Base-by-base conservation (phyloP, 30 jellyfish, hydroid and myxozoan genomes). In the Nemopilema nomurai region DNA sequence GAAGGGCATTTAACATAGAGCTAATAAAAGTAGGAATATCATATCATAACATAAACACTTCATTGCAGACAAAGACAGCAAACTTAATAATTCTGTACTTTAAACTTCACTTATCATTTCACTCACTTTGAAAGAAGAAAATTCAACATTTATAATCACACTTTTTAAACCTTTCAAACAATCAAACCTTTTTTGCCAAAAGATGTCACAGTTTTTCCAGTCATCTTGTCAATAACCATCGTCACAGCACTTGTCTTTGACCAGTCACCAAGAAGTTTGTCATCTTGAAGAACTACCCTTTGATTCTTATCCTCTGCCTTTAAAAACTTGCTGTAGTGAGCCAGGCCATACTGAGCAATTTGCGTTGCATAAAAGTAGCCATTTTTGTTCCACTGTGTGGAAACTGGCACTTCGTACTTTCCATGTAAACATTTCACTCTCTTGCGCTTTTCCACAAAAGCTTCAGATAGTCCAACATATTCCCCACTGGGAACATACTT, bases 261-360 rank as follows among this genome's bases (percentile, higher is more conserved):
- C 66, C 75, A 71, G 26, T 16, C 20, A 30, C 30, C 71, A 0
- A 52, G 22, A 23, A 4, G 21, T 31, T 4, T 80, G 0, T 29
- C 90, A 62, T 24, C 31, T 65, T 80, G 70, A 0, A 80, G 18
- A 24, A 67, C 28, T 0, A 9, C 20, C 13, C 49, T 80, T 33
- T 51, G 22, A 49, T 80, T 51, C 1, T 0, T 3, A 7, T n/a
- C 41, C 13, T 50, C 30, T 51, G 22, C 64, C 29, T 29, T 74
- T 32, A 74, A 23, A 13, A 65, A 68, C 25, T 86, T 76, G 64
- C 90, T 67, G 71, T 63, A 88, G 81, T 88, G 96, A 18, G 99
- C 84, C 76, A 94, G 81, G 9, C 99, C 99, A 94, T 81, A 94
- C 89, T 94, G 99, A n/a, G 99, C 96, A 53, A 94, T 84, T 67